These are phyloP conservation scores for Dendroctonus ponderosae DNA, from an alignment of 1,140 invertebrate species.

Conservation along the genomic window DNA sequence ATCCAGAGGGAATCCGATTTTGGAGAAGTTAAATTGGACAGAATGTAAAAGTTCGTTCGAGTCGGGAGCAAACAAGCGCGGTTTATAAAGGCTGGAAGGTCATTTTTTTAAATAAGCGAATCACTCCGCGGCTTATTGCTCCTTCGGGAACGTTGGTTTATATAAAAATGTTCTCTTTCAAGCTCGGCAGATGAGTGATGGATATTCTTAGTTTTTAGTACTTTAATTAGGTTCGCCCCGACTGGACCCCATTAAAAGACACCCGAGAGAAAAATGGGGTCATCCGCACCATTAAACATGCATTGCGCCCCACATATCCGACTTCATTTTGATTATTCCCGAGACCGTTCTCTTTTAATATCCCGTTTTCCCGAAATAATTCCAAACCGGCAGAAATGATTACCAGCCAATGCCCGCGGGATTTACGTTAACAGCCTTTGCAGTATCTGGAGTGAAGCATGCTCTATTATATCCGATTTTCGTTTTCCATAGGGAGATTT, in stretches of 20 bases:
- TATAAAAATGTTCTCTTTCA: no score
- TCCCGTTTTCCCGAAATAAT: constrained; percentile 19
- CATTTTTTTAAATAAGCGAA: no score
- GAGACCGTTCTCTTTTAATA: constrained; percentile 20
- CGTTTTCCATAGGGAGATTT: no score
- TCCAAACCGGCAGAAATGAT: constrained; percentile 15
- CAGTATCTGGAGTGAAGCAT: background rate
- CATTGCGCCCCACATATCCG: constrained; percentile 5
- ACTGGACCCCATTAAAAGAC: no score
- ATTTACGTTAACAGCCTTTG: constrained; percentile 4
- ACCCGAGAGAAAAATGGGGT: constrained; percentile 4
- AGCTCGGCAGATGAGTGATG: no score
- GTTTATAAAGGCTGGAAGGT: no score
- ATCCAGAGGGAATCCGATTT: constrained; percentile 11
- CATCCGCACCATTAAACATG: constrained; percentile 12
- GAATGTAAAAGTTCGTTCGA: constrained; percentile 17
- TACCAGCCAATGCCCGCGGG: constrained; percentile 11
- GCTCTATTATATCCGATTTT: no score
- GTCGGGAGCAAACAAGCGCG: no score
- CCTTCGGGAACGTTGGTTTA: no score
- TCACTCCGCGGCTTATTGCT: no score
- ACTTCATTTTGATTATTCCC: constrained; percentile 20
- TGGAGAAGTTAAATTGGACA: constrained; percentile 23
- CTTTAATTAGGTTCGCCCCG: no score
- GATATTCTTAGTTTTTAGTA: no score